These are phyloP conservation scores for Geotrupes spiniger DNA, from an alignment of 2,888 invertebrate species.

Conservation along the genomic window DNA sequence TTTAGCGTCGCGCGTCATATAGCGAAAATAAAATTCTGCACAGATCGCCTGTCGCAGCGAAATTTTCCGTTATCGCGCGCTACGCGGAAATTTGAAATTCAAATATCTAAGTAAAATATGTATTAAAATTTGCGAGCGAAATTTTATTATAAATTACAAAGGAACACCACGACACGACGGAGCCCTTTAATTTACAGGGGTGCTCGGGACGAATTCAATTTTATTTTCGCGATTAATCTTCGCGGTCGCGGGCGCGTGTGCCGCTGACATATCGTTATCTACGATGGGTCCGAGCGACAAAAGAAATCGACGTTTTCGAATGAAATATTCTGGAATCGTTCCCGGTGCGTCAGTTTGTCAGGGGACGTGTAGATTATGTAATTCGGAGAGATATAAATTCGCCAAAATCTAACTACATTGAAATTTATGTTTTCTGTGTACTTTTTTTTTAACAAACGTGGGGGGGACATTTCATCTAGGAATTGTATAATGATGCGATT, in stretches of 20 bases:
- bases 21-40: slow-evolving; percentile 1
- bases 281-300: neutral
- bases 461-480: no score
- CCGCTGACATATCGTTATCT: slow-evolving; percentile 22
- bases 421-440: no score
- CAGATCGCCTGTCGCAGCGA: neutral
- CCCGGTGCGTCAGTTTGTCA: no score
- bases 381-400: no score
- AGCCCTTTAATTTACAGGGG: slow-evolving; percentile 24
- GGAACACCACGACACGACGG: slow-evolving; percentile 22
- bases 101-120: slow-evolving; percentile 19
- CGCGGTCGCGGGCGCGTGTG: slow-evolving; percentile 21
- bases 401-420: no score
- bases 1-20: neutral
- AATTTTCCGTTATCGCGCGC: slow-evolving; percentile 8
- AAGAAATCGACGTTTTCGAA: no score
- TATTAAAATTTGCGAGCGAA: slow-evolving; percentile 17
- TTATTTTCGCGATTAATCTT: slow-evolving; percentile 25
- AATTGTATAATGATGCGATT: no score
- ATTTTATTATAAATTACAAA: slow-evolving; percentile 23
- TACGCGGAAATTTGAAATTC: slow-evolving; percentile 20
- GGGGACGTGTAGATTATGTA: no score
- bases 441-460: no score
- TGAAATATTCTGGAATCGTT: no score
- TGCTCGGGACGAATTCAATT: slow-evolving; percentile 21